Percentiles rank a stretch among this genome's conserved stretches.
Evolutionary conservation across 2,797 vertebrate genomes (phyloP).

Genomic region (Sitta carolinensis): DNA sequence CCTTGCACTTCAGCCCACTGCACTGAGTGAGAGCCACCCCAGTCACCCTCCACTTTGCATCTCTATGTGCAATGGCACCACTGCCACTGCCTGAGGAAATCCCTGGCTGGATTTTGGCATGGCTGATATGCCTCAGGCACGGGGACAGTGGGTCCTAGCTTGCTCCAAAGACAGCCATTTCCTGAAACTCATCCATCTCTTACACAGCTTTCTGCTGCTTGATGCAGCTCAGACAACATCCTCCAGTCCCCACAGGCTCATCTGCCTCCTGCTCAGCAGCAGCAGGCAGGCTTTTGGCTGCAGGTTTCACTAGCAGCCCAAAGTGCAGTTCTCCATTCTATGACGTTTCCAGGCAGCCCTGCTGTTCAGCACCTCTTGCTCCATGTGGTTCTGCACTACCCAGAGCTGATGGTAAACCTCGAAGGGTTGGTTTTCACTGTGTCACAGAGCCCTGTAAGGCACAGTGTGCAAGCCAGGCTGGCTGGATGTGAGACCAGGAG

Average conservation of each 20-base stretch:
- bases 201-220: background rate
- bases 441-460: background rate
- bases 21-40: accelerated
- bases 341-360: background rate
- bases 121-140: background rate
- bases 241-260: background rate
- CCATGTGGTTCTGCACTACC: background rate
- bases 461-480: background rate
- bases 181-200: background rate
- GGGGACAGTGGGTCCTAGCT: accelerated
- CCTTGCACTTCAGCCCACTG: background rate
- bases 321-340: background rate
- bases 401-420: background rate
- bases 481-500: background rate
- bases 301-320: background rate
- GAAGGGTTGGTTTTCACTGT: background rate
- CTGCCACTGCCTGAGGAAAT: background rate
- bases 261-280: background rate
- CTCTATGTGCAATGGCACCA: background rate
- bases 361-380: background rate
- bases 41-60: background rate
- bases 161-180: background rate
- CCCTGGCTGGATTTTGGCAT: background rate
- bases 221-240: background rate
- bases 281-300: background rate